A percentile compares a stretch with the other conserved stretches of the same genome.
These are phyloP conservation scores for Sesamia inferens DNA, from an alignment of 2,888 invertebrate genomes.

Conservation along the genomic window DNA sequence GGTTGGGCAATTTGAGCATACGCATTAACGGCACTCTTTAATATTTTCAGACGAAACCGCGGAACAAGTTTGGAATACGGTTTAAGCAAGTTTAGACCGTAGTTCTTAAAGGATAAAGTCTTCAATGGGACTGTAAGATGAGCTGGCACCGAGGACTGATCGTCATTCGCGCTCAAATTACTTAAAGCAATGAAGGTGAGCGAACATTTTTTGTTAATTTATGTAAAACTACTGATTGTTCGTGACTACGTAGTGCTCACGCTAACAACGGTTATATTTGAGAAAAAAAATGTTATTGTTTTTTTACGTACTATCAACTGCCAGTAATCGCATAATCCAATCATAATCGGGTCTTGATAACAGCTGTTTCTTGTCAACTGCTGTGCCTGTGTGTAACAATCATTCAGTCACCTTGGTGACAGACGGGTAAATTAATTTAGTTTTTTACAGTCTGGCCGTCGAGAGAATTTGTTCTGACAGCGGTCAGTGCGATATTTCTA, in stretches of 20 bases:
- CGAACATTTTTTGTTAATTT: constrained; percentile 59
- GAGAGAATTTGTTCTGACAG: too few species aligned
- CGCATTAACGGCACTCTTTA: constrained; percentile 56
- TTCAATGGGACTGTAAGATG: constrained; percentile 68
- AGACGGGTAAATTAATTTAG: too few species aligned
- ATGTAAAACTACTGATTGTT: constrained; percentile 46
- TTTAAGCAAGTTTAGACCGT: constrained; percentile 42
- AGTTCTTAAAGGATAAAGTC: constrained; percentile 33
- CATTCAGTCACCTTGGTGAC: constrained; percentile 5
- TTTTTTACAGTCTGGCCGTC: too few species aligned
- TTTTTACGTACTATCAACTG: constrained; percentile 8
- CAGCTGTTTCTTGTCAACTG: neutral
- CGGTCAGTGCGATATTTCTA: too few species aligned
- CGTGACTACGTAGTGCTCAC: constrained; percentile 12
- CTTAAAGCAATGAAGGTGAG: constrained; percentile 75
- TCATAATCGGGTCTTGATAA: constrained; percentile 35
- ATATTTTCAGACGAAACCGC: constrained; percentile 59
- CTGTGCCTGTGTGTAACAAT: neutral
- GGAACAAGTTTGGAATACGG: constrained; percentile 3
- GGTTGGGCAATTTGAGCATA: constrained; percentile 55
- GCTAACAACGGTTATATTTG: constrained; percentile 13
- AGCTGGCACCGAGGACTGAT: constrained; percentile 62
- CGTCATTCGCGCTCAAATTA: constrained; percentile 66
- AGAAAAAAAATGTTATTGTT: constrained; percentile 8
- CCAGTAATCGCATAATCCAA: constrained; percentile 21